Percentiles rank a stretch among this genome's conserved stretches.
phyloP scores from a whole-genome alignment of 2,113 vertebrate species.

The Etheostoma spectabile region DNA sequence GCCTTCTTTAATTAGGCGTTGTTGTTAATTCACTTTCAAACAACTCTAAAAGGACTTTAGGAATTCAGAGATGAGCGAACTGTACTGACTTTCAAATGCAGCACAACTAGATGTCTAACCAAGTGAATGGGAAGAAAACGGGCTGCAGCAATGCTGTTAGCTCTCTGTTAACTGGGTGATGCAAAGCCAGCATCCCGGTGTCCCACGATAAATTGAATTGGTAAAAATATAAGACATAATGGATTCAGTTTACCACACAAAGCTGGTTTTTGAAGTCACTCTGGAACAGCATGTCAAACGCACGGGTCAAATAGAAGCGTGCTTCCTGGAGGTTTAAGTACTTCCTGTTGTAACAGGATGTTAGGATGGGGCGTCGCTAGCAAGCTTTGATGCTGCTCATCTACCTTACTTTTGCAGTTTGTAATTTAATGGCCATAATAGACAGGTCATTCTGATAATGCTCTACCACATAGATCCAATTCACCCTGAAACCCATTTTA shows the following conservation, averaged over 20 bases:
- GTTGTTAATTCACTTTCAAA: constrained; percentile 48
- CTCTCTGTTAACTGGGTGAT: background rate
- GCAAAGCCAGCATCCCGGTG: background rate
- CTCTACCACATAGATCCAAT: no score
- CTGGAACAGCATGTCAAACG: background rate
- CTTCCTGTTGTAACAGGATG: constrained; percentile 10
- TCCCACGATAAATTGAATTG: background rate
- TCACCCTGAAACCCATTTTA: background rate
- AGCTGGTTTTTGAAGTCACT: background rate
- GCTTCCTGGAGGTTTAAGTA: background rate
- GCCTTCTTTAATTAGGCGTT: constrained; percentile 54
- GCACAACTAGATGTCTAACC: background rate
- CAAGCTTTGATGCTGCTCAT: background rate
- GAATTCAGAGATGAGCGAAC: constrained; percentile 5
- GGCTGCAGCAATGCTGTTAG: background rate
- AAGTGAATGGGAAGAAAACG: background rate
- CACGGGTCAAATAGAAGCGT: no score
- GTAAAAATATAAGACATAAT: background rate
- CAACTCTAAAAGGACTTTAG: constrained; percentile 20
- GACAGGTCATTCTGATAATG: background rate
- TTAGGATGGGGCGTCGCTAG: background rate
- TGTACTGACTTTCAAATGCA: constrained; percentile 27
- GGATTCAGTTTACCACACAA: background rate
- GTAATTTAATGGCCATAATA: background rate
- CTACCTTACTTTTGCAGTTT: background rate